Conservation (phyloP, 64 coral and sea anemone genomes). For the Stichodactyla mertensii region DNA sequence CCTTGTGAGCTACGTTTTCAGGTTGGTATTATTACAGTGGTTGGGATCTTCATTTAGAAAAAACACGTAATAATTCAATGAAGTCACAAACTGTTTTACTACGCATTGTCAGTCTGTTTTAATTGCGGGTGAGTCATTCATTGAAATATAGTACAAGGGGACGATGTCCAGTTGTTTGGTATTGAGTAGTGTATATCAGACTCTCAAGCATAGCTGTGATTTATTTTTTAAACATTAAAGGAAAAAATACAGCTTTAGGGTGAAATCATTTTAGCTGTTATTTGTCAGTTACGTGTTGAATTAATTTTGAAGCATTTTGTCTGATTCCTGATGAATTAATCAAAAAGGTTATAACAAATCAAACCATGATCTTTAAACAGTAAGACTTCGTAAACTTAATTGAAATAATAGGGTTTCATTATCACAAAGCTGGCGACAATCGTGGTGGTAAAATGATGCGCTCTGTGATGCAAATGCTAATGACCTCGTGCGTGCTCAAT, state of each 20-base stretch:
- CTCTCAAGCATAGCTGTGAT: background rate
- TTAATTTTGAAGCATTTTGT: background rate
- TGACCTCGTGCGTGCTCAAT: conserved; percentile 15
- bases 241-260: no score
- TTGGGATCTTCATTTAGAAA: background rate
- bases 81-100: background rate
- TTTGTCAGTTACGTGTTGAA: background rate
- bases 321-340: background rate
- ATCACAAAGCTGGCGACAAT: conserved; percentile 23
- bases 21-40: no score
- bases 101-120: background rate
- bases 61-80: background rate
- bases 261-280: no score
- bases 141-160: background rate
- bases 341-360: background rate
- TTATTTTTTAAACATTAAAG: background rate
- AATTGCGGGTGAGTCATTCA: background rate
- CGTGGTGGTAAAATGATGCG: conserved; percentile 21
- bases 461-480: conserved; percentile 12
- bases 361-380: conserved; percentile 6
- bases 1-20: no score
- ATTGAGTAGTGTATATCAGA: no score
- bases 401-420: conserved; percentile 17
- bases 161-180: no score
- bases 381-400: conserved; percentile 13